Conservation (phyloP, 2,888 invertebrate species). For the Smittia aterrima region DNA sequence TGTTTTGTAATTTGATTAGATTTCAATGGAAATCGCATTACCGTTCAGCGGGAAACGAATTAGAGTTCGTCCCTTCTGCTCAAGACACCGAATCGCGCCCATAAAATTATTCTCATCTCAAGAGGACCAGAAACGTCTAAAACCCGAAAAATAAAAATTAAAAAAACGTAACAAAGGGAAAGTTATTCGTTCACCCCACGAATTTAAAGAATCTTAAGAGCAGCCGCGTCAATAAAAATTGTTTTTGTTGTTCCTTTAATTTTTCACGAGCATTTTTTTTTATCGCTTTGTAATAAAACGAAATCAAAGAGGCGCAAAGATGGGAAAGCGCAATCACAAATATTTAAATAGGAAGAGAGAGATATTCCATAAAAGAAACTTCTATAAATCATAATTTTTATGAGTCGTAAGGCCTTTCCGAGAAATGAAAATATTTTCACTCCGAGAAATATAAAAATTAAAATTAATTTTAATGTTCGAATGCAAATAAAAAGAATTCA, state of each 20-base stretch:
- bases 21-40: neutral
- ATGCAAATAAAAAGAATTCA: neutral
- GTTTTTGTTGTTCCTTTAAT: slow-evolving; percentile 17
- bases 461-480: slow-evolving; percentile 35
- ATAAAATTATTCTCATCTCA: slow-evolving; percentile 10
- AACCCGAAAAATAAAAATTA: neutral
- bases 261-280: slow-evolving; percentile 33
- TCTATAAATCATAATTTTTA: slow-evolving; percentile 40
- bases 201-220: slow-evolving; percentile 29
- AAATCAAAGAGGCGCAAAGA: neutral
- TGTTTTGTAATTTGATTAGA: neutral
- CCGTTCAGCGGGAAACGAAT: neutral
- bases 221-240: slow-evolving; percentile 14
- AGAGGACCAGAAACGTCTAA: neutral
- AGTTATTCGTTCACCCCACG: slow-evolving; percentile 1
- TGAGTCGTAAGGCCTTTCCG: slow-evolving; percentile 2
- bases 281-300: slow-evolving; percentile 37
- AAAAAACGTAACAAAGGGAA: slow-evolving; percentile 9
- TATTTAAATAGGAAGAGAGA: slow-evolving; percentile 34
- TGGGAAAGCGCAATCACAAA: slow-evolving; percentile 30
- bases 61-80: neutral
- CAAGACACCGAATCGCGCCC: neutral
- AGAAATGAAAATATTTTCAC: neutral
- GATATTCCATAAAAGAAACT: slow-evolving; percentile 25
- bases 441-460: slow-evolving; percentile 10